Evolutionary conservation across 2,797 vertebrate genomes (phyloP).

Genomic region (Cirrhinus mrigala): DNA sequence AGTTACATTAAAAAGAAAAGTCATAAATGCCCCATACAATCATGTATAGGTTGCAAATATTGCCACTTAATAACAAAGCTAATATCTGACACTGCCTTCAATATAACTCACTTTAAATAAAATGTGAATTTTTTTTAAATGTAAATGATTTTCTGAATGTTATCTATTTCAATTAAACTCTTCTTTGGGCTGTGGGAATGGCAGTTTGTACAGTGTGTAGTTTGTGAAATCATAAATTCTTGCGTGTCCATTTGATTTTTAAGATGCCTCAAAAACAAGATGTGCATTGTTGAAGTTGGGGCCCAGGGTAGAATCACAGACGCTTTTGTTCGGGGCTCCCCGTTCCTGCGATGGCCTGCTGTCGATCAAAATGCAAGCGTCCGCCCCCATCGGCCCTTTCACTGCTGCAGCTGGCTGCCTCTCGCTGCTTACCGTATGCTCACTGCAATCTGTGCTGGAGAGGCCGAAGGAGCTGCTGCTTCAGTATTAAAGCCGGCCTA

Average conservation of each 20-base stretch:
- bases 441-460: conserved; percentile 57
- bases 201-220: neutral
- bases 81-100: neutral
- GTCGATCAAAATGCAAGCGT: conserved; percentile 63
- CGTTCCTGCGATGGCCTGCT: conserved; percentile 59
- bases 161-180: neutral
- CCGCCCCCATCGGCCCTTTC: conserved; percentile 67
- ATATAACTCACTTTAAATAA: neutral
- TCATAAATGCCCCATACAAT: neutral
- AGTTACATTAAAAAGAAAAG: too few species aligned
- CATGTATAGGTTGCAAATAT: neutral
- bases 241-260: conserved; percentile 4
- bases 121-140: too few species aligned
- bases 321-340: conserved; percentile 59
- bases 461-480: conserved; percentile 59
- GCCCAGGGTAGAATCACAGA: conserved; percentile 52
- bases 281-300: conserved; percentile 50
- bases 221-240: neutral
- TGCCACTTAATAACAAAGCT: neutral
- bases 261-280: conserved; percentile 44
- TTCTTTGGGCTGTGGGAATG: neutral
- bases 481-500: conserved; percentile 50
- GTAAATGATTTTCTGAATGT: neutral
- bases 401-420: conserved; percentile 63
- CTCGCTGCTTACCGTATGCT: conserved; percentile 45